Percentiles rank a stretch among this genome's conserved stretches.
These are phyloP conservation scores for Guaruba guarouba DNA, from an alignment of 2,113 vertebrate species.

Conservation along the genomic window DNA sequence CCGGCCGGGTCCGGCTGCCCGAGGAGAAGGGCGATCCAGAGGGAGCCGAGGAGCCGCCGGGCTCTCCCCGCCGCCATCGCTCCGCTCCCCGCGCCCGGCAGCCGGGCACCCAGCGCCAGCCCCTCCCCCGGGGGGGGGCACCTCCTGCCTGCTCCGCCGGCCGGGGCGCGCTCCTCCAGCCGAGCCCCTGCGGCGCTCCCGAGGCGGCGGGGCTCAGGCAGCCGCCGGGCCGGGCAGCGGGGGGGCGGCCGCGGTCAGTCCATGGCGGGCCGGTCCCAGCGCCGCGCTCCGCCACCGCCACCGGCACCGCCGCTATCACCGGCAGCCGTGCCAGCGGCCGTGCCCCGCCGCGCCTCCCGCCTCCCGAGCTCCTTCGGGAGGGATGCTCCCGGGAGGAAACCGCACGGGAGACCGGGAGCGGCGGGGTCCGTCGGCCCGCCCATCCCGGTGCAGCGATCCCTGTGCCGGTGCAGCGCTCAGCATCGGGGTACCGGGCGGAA, in stretches of 20 bases:
- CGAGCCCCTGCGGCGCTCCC: too few relatives aligned
- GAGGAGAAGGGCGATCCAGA: constrained; percentile 41
- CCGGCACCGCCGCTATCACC: background rate
- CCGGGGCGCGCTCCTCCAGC: too few relatives aligned
- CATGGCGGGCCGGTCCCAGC: too few relatives aligned
- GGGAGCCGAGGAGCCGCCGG: constrained; percentile 31
- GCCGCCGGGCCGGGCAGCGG: too few relatives aligned
- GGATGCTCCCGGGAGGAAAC: background rate
- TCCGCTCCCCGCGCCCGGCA: constrained; percentile 5
- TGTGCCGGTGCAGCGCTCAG: background rate
- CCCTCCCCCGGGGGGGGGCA: background rate
- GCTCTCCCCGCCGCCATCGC: constrained; percentile 55
- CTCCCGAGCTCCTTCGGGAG: background rate
- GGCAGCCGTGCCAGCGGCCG: too few relatives aligned
- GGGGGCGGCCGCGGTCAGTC: too few relatives aligned
- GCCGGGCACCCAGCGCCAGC: constrained; percentile 2
- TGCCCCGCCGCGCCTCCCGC: too few relatives aligned
- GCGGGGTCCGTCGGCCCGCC: background rate
- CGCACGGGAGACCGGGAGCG: background rate
- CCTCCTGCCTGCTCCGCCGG: too few relatives aligned
- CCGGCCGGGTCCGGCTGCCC: constrained; percentile 17
- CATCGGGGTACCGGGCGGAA: background rate
- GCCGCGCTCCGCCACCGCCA: background rate
- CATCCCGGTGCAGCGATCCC: background rate
- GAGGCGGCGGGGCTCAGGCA: too few relatives aligned